Evolutionary conservation across 1,140 invertebrate species (phyloP), one percentile per base, ranked within the genome.

Genomic region (Pomacea maculata): DNA sequence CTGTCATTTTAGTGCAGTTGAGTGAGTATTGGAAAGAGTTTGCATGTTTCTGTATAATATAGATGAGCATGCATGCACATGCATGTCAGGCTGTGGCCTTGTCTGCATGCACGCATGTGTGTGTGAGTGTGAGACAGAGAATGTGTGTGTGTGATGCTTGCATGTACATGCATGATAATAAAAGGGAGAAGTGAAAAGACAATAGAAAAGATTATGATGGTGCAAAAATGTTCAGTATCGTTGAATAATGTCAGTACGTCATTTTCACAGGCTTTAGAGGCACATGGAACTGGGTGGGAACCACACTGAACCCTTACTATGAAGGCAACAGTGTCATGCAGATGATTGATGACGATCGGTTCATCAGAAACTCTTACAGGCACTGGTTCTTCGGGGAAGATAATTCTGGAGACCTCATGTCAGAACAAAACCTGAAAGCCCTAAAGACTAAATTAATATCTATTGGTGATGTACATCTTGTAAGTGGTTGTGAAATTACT

Each of bases 301-400:
- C 94, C 45, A 96, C 96, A 0, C 90, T 98, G 29, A 98, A 98
- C 93, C 97, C 97, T 0, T 95, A 97, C 88, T 96, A 97, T 90
- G 97, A 98, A 92, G 95, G 95, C 3, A 97, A 97, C 89, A 92
- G 93, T 2, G 88, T 94, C 0, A 92, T 92, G 15, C 79, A 86
- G 63, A 91, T 96, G 94, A 95, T 98, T 55, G 94, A 93, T 76
- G 96, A 98, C 90, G 97, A 98, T 88, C 92, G 95, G 15, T 95
- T 99, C 75, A 96, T 98, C 76, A 92, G 94, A 17, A 92, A 94
- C 81, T 97, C 96, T 0, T 86, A 95, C 45, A 87, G 93, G 17
- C 93, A 96, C 86, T 99, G 97, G 97, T 93, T 94, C 76, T 99
- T 98, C 92, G 96, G 97, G 21, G 86, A 88, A 1, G 96, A 98